phyloP scores from a whole-genome alignment of 35 echinoderm and acorn worm species.

The Apostichopus californicus region DNA sequence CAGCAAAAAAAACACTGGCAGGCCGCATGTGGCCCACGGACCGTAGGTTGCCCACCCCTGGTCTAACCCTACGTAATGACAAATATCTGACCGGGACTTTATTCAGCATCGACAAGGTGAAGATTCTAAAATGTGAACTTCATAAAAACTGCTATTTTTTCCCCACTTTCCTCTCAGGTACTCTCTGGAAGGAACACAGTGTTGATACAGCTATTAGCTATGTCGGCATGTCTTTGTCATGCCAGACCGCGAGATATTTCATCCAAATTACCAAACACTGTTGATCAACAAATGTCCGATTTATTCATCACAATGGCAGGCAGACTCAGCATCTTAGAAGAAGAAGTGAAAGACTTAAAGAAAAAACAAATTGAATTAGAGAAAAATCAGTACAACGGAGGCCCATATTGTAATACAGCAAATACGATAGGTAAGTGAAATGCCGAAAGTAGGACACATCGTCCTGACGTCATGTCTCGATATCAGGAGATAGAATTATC shows the following conservation, averaged over 20 bases:
- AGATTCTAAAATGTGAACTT: too few relatives aligned
- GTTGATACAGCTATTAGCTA: constrained; percentile 7
- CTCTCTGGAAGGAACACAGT: background rate
- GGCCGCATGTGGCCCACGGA: too few relatives aligned
- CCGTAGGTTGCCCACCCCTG: too few relatives aligned
- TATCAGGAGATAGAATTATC: too few relatives aligned
- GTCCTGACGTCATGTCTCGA: too few relatives aligned
- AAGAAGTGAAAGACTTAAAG: constrained; percentile 35
- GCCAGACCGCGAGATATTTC: constrained; percentile 44
- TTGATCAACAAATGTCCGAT: constrained; percentile 37
- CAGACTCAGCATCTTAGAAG: constrained; percentile 41
- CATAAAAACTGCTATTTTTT: background rate
- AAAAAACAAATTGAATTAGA: constrained; percentile 37
- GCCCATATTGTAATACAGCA: background rate
- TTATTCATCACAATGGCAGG: constrained; percentile 47
- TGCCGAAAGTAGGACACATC: too few relatives aligned
- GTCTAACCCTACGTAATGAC: too few relatives aligned
- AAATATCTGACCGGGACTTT: too few relatives aligned
- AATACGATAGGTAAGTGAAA: constrained; percentile 1
- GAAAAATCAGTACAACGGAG: constrained; percentile 48
- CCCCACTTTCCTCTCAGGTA: background rate
- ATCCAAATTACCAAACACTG: background rate
- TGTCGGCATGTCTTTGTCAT: background rate
- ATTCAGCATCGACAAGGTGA: too few relatives aligned
- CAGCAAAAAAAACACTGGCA: too few relatives aligned